Conservation (phyloP, 2,797 vertebrate genomes). For the Lacerta viridis region DNA sequence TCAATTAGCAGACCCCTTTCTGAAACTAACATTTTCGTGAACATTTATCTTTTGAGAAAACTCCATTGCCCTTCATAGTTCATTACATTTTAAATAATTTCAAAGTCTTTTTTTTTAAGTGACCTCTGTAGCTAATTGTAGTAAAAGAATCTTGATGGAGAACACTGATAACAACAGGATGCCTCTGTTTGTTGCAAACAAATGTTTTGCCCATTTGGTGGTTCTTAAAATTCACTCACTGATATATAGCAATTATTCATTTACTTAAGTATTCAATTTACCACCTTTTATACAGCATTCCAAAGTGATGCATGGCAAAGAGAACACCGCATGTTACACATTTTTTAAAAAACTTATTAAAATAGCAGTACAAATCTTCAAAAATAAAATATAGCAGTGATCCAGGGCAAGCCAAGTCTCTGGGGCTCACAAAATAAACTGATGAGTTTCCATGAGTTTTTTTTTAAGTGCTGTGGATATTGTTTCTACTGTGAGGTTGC, state of each 20-base stretch:
- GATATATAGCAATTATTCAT: constrained; percentile 3
- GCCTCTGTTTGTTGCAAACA: constrained; percentile 41
- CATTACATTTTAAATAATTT: background rate
- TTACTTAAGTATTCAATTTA: background rate
- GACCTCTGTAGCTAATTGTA: background rate
- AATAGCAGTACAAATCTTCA: too few species aligned
- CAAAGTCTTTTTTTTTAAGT: background rate
- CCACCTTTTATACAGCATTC: too few species aligned
- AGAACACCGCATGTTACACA: too few species aligned
- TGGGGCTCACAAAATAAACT: background rate
- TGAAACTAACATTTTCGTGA: background rate
- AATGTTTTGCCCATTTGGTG: constrained; percentile 33
- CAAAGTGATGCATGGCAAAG: too few species aligned
- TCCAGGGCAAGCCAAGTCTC: too few species aligned
- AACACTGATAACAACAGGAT: background rate
- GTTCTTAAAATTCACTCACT: constrained; percentile 37
- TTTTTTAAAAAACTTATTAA: too few species aligned
- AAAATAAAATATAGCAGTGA: too few species aligned
- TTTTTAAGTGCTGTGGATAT: background rate
- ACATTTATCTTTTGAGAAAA: background rate
- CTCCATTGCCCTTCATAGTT: background rate
- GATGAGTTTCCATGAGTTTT: background rate
- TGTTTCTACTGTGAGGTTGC: background rate
- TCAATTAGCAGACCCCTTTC: background rate
- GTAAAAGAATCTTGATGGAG: background rate